phyloP scores from a whole-genome alignment of 2,113 vertebrate species.

The Silurus meridionalis region DNA sequence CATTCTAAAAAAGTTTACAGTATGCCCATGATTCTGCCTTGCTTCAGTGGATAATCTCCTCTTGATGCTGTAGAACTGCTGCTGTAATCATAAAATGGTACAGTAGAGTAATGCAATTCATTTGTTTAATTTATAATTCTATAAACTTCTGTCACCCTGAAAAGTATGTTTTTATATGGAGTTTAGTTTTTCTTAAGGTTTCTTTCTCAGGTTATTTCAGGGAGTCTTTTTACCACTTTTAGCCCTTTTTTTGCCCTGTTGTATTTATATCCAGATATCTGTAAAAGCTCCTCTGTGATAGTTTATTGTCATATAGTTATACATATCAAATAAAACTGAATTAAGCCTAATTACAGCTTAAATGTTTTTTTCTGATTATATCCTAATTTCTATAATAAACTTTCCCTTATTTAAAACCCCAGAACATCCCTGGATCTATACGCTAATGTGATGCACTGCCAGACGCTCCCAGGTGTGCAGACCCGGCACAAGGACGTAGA shows the following conservation, averaged over 20 bases:
- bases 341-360: neutral
- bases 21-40: neutral
- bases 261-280: neutral
- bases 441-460: constrained; percentile 84
- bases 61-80: neutral
- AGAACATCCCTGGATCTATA: constrained; percentile 83
- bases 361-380: neutral
- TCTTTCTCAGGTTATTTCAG: neutral
- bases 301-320: too few relatives aligned
- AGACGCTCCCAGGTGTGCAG: constrained; percentile 77
- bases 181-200: neutral
- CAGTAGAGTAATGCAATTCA: neutral
- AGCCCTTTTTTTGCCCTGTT: neutral
- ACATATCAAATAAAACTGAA: too few relatives aligned
- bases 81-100: neutral
- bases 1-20: neutral
- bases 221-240: neutral
- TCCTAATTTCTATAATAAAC: neutral
- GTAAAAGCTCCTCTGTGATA: neutral
- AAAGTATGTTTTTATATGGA: neutral
- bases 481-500: constrained; percentile 78
- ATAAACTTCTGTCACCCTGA: neutral
- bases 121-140: neutral
- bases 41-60: neutral
- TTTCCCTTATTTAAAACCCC: constrained; percentile 3